These are phyloP conservation scores for Holothuria leucospilota DNA, from an alignment of 53 echinoderm and acorn worm species.

Conservation along the genomic window DNA sequence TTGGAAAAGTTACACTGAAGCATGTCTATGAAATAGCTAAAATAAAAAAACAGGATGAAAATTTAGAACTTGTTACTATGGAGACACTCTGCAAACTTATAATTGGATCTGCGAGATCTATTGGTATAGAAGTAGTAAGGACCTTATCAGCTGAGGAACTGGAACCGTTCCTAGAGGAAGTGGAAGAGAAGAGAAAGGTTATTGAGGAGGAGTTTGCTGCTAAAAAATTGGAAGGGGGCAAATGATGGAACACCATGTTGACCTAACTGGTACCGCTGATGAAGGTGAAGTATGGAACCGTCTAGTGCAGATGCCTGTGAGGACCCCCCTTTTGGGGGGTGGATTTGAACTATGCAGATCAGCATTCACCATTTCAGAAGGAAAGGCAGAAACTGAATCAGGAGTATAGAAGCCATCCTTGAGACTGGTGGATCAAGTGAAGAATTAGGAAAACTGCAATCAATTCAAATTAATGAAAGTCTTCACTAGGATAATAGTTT, in stretches of 20 bases:
- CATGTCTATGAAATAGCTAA: constrained; percentile 96
- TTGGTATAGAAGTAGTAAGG: constrained; percentile 82
- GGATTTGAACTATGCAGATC: too few species aligned
- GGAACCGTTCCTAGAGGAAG: constrained; percentile 58
- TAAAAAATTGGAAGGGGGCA: constrained; percentile 11
- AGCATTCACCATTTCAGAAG: too few species aligned
- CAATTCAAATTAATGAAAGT: too few species aligned
- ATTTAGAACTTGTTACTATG: constrained; percentile 65
- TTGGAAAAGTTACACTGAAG: constrained; percentile 85
- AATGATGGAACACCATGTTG: neutral
- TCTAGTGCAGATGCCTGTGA: neutral
- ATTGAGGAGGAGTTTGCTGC: constrained; percentile 61
- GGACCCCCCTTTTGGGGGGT: too few species aligned
- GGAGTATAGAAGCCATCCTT: too few species aligned
- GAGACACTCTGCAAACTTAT: constrained; percentile 81
- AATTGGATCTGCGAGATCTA: constrained; percentile 76
- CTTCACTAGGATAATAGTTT: too few species aligned
- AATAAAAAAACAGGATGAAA: constrained; percentile 82
- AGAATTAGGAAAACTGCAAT: too few species aligned
- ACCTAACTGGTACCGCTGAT: neutral
- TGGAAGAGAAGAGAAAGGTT: constrained; percentile 28
- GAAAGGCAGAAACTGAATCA: too few species aligned
- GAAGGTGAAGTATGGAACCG: neutral
- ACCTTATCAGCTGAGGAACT: constrained; percentile 57
- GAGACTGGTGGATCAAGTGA: too few species aligned